These are phyloP conservation scores for Agrochola lota DNA, from an alignment of 2,888 invertebrate genomes.

Conservation along the genomic window DNA sequence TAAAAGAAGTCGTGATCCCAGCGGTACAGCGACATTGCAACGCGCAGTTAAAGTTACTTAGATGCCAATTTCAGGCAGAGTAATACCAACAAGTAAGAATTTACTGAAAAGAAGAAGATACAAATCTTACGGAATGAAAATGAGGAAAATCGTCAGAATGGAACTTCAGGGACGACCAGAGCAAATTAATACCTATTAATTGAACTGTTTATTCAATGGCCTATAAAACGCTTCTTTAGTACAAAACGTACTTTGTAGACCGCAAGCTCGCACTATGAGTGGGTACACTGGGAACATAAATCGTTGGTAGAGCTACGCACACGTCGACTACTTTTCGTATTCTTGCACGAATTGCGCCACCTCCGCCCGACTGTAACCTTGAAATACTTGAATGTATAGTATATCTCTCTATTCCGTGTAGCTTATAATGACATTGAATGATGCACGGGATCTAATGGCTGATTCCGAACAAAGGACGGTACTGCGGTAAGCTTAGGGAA, in stretches of 20 bases:
- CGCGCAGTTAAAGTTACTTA: too few species aligned
- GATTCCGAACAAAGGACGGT: slow-evolving; percentile 46
- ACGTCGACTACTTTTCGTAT: slow-evolving; percentile 39
- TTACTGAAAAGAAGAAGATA: background rate
- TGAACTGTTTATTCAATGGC: too few species aligned
- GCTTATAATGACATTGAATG: slow-evolving; percentile 53
- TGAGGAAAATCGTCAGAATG: background rate
- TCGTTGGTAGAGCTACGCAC: slow-evolving; percentile 33
- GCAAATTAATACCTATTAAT: background rate
- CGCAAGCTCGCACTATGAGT: slow-evolving; percentile 1
- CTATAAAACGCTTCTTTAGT: too few species aligned
- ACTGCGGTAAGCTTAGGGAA: slow-evolving; percentile 34
- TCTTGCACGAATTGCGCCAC: slow-evolving; percentile 58
- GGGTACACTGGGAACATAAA: slow-evolving; percentile 34
- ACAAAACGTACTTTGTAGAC: too few species aligned
- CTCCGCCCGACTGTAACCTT: slow-evolving; percentile 50
- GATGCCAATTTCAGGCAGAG: background rate
- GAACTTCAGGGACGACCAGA: background rate
- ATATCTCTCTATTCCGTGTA: slow-evolving; percentile 44
- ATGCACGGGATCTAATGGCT: slow-evolving; percentile 36
- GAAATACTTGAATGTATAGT: slow-evolving; percentile 53
- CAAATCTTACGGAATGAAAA: background rate
- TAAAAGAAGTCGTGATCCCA: background rate
- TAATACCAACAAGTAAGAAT: background rate
- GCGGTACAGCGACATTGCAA: too few species aligned